Evolutionary conservation across 1,140 invertebrate species (phyloP), one percentile per base, ranked within the genome.

Genomic region (Gryon sp.): DNA sequence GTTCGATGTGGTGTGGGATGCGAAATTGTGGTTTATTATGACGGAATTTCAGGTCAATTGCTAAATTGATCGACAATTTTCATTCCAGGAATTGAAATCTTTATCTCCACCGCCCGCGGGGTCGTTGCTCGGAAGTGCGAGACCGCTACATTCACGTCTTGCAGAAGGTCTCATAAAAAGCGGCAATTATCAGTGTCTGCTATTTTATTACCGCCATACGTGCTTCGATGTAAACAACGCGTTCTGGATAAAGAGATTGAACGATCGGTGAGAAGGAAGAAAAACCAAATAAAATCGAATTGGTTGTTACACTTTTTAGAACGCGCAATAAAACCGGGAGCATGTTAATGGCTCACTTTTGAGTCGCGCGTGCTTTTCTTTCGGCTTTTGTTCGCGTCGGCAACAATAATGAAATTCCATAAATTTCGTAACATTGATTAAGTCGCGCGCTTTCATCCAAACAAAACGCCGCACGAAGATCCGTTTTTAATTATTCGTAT

Each of bases 61-160:
- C 55, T 85, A 86, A 86, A 85, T 84, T 84, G 84, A 87, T 85
- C 84, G 80, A 63, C 83, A 85, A 87, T 87, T 87, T 83, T 85
- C 83, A 84, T 86, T 87, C 83, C 83, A 75, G 62, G 84, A 85
- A 86, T 84, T 86, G 83, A 86, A 87, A 84, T 84, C 80, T 83
- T 83, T 79, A 82, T 87, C 83, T 79, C 60, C 55, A 76, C 72
- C 69, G 78, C 73, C 57, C 40, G 46, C 63, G 69, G 68, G 73
- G 69, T 81, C 73, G 72, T 80, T 79, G 78, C 75, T 66, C 74
- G 73, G 69, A 78, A 76, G 80, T 78, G 68, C 69, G 66, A 72
- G 53, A 46, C 36, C 60, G 72, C 74, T 76, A 59, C 60, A 43
- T 40, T 69, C 73, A 46, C 60, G 57, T 65, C 73, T 62, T 53